A percentile compares a stretch with the other conserved stretches of the same genome.
These are phyloP conservation scores for Drosophila pandora DNA, from an alignment of 1,140 invertebrate genomes.

Conservation along the genomic window DNA sequence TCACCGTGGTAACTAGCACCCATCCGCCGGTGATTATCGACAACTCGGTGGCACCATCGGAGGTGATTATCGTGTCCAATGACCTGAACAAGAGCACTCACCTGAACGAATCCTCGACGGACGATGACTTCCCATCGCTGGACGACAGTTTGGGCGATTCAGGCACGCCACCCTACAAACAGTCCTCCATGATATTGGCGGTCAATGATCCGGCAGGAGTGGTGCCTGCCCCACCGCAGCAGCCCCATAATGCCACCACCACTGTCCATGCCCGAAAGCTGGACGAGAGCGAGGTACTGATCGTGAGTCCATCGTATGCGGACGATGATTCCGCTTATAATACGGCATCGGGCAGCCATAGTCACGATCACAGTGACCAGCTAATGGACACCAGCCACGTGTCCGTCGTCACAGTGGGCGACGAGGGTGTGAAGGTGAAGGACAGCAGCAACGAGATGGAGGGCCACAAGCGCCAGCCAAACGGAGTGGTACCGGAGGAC, in stretches of 20 bases:
- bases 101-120: slow-evolving; percentile 87
- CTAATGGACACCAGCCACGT: slow-evolving; percentile 91
- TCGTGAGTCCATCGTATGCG: slow-evolving; percentile 88
- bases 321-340: slow-evolving; percentile 80
- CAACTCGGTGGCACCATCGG: slow-evolving; percentile 80
- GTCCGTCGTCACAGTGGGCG: slow-evolving; percentile 94
- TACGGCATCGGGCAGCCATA: slow-evolving; percentile 71
- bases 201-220: slow-evolving; percentile 54
- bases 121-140: slow-evolving; percentile 89
- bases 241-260: slow-evolving; percentile 12
- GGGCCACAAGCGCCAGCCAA: slow-evolving; percentile 50
- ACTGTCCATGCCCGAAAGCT: slow-evolving; percentile 85
- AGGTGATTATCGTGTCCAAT: slow-evolving; percentile 91
- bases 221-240: slow-evolving; percentile 75
- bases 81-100: slow-evolving; percentile 88
- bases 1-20: slow-evolving; percentile 91
- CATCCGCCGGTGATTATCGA: slow-evolving; percentile 91
- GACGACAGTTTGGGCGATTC: slow-evolving; percentile 90
- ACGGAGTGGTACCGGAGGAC: slow-evolving; percentile 70
- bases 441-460: slow-evolving; percentile 85
- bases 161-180: slow-evolving; percentile 83
- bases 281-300: slow-evolving; percentile 92
- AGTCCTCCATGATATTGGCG: slow-evolving; percentile 77
- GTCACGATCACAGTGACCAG: slow-evolving; percentile 75
- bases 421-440: slow-evolving; percentile 89